Conservation (phyloP, 2,888 invertebrate genomes). For the Nowickia ferox region DNA sequence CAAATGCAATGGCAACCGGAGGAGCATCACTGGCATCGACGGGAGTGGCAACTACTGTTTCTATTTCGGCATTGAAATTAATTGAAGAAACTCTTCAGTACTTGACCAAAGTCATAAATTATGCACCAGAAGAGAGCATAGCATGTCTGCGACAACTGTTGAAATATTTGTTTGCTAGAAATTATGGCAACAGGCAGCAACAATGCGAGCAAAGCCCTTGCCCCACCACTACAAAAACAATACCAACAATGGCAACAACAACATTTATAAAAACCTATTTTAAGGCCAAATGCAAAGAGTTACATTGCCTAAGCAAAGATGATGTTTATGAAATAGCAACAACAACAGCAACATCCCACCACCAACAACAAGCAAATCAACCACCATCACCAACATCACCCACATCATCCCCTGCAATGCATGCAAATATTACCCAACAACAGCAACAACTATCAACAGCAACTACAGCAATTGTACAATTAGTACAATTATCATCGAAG, state of each 20-base stretch:
- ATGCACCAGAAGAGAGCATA: conserved; percentile 88
- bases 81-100: conserved; percentile 90
- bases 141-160: conserved; percentile 89
- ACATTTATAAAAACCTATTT: conserved; percentile 78
- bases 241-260: conserved; percentile 73
- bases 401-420: conserved; percentile 41
- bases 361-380: conserved; percentile 59
- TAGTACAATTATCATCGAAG: conserved; percentile 65
- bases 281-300: conserved; percentile 75
- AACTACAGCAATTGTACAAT: conserved; percentile 45
- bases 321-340: conserved; percentile 62
- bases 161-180: conserved; percentile 89
- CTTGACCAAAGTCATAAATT: conserved; percentile 87
- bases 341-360: conserved; percentile 36
- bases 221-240: conserved; percentile 74
- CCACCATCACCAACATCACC: conserved; percentile 44
- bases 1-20: conserved; percentile 59
- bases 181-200: conserved; percentile 84
- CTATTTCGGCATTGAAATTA: conserved; percentile 79
- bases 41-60: conserved; percentile 45
- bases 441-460: conserved; percentile 20
- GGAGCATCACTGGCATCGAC: conserved; percentile 52
- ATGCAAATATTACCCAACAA: conserved; percentile 26
- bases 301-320: conserved; percentile 72
- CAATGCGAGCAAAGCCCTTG: conserved; percentile 73